These are phyloP conservation scores for Falco berigora DNA, from an alignment of 2,797 vertebrate genomes.

Conservation along the genomic window DNA sequence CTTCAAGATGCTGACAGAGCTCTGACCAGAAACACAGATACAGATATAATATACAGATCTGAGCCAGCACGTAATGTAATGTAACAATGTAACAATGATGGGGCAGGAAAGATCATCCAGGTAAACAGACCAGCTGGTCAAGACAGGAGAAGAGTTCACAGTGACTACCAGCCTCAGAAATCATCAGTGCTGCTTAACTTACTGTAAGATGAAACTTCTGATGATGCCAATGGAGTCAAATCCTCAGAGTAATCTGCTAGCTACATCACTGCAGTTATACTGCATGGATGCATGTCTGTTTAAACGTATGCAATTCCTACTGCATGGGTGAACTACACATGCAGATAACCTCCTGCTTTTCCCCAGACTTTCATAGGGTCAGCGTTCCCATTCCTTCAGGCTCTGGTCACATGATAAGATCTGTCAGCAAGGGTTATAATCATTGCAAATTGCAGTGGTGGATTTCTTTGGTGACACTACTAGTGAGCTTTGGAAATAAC, in stretches of 20 bases:
- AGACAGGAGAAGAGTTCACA: background rate
- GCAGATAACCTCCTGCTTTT: background rate
- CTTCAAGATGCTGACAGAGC: background rate
- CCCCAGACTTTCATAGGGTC: background rate
- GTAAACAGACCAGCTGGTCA: background rate
- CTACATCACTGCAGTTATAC: background rate
- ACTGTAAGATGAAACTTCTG: background rate
- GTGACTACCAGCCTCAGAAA: background rate
- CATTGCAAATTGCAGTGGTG: background rate
- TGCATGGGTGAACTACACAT: background rate
- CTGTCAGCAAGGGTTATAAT: background rate
- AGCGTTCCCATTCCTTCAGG: background rate
- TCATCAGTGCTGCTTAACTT: background rate
- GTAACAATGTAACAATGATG: background rate
- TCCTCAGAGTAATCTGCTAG: background rate
- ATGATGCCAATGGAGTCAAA: background rate
- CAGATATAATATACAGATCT: background rate
- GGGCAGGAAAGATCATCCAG: background rate
- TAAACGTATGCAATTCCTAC: background rate
- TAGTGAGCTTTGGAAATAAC: background rate
- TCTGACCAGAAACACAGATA: background rate
- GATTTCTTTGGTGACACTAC: background rate
- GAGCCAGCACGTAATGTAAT: background rate
- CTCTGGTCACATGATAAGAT: background rate
- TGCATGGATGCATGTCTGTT: background rate